phyloP scores from a whole-genome alignment of 2,888 invertebrate genomes.

The Xanthorhoe spadicearia region DNA sequence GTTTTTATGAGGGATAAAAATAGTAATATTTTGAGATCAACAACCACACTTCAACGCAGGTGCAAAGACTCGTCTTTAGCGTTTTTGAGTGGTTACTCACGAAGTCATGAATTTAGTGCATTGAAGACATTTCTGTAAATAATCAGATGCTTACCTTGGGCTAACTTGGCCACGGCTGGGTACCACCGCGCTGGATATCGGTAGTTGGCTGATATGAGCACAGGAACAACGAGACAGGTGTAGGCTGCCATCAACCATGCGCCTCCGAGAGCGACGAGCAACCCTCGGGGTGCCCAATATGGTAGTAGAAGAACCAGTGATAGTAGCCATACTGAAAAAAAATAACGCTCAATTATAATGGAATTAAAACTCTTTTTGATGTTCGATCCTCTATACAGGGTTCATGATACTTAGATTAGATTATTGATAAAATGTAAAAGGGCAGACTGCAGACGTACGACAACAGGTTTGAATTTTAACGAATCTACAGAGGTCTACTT shows the following conservation, averaged over 20 bases:
- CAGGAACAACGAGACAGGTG: slow-evolving; percentile 87
- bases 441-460: no score
- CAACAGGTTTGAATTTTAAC: no score
- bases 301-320: slow-evolving; percentile 88
- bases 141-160: slow-evolving; percentile 77
- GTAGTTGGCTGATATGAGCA: slow-evolving; percentile 89
- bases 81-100: background rate
- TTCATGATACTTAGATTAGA: no score
- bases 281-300: slow-evolving; percentile 85
- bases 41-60: background rate
- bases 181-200: slow-evolving; percentile 87
- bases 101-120: background rate
- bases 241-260: slow-evolving; percentile 87
- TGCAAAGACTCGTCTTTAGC: background rate
- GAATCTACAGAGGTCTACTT: no score
- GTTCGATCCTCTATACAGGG: no score
- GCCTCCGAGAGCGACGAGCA: slow-evolving; percentile 86
- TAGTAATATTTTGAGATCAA: background rate
- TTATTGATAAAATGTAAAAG: no score
- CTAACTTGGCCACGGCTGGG: slow-evolving; percentile 80
- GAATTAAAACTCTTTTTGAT: no score
- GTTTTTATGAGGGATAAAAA: slow-evolving; percentile 3
- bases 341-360: background rate
- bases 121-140: background rate
- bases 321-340: slow-evolving; percentile 87